These are phyloP conservation scores for Lophius piscatorius DNA, from an alignment of 2,113 vertebrate genomes.

Conservation along the genomic window DNA sequence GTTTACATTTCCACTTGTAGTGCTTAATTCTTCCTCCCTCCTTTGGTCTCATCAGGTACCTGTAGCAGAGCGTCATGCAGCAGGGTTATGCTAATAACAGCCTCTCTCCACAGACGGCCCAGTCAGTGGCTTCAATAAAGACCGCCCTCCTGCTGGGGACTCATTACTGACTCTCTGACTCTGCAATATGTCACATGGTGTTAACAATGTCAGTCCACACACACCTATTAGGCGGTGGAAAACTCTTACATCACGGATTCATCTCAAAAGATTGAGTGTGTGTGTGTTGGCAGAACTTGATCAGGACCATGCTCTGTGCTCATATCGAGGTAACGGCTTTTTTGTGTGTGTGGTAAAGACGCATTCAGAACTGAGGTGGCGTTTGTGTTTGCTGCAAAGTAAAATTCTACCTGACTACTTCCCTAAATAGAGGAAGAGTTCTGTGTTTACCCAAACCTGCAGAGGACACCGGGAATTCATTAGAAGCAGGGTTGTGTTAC, in stretches of 20 bases:
- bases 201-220: slow-evolving; percentile 46
- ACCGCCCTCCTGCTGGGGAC: slow-evolving; percentile 37
- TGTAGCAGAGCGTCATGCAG: slow-evolving; percentile 17
- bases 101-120: slow-evolving; percentile 39
- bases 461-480: too few relatives aligned
- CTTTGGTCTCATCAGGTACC: slow-evolving; percentile 25
- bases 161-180: slow-evolving; percentile 41
- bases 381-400: not conserved
- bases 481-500: too few relatives aligned
- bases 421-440: too few relatives aligned
- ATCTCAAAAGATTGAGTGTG: slow-evolving; percentile 24
- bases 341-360: slow-evolving; percentile 7
- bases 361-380: not conserved
- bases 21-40: not conserved
- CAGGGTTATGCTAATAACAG: slow-evolving; percentile 38
- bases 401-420: too few relatives aligned
- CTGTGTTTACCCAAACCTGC: too few relatives aligned
- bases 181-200: slow-evolving; percentile 40
- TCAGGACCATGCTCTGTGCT: not conserved
- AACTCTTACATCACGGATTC: slow-evolving; percentile 24
- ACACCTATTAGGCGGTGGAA: slow-evolving; percentile 39
- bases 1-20: not conserved
- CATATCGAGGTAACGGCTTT: slow-evolving; percentile 3
- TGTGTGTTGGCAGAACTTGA: slow-evolving; percentile 13
- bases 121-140: slow-evolving; percentile 46